Base-by-base conservation (phyloP, 64 coral and sea anemone genomes). In the Trachythela sp. region DNA sequence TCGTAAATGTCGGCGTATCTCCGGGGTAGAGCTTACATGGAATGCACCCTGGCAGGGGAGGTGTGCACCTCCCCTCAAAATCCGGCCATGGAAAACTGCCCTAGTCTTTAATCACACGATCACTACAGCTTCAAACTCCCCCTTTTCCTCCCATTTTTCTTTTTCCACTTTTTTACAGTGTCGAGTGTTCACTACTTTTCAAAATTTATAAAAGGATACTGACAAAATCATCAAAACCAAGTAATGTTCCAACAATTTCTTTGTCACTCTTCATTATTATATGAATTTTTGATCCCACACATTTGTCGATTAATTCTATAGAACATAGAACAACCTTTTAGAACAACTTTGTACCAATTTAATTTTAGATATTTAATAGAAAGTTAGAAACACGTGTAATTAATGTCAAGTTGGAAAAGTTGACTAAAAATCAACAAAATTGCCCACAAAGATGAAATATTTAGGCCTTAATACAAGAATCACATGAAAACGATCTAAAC, bases 181-280 rank as follows among this genome's bases (percentile, higher is more conserved):
- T n/a, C n/a, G n/a, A n/a, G n/a, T n/a, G n/a, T n/a, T n/a, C n/a
- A n/a, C n/a, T n/a, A n/a, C 31, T 27, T 13, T 38, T 31, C 14
- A 77, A 13, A 34, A 77, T 37, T 39, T 15, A 36, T 80, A 52
- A 88, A 98, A 98, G 95, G 95, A 98, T 98, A 98, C 93, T 98
- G 88, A 98, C 95, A 93, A 92, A 98, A 50, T 98, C 95, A 93
- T 98, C 95, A 89, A 98, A 98, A 31, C 95, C 95, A 0, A 98
- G 86, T 48, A 98, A 83, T 26, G 94, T 91, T 72, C 95, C 95
- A 80, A 98, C 95, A 85, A 98, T 98, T 89, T 98, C 95, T 89
- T 98, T 98, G 34, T 98, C 95, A 80, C 93, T 98, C 58, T 98
- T 98, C 95, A 98, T 98, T 9, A 98, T 91, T 68, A 98, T 98